Evolutionary conservation across 2,888 invertebrate genomes (phyloP).

Genomic region (Plagodis dolabraria): DNA sequence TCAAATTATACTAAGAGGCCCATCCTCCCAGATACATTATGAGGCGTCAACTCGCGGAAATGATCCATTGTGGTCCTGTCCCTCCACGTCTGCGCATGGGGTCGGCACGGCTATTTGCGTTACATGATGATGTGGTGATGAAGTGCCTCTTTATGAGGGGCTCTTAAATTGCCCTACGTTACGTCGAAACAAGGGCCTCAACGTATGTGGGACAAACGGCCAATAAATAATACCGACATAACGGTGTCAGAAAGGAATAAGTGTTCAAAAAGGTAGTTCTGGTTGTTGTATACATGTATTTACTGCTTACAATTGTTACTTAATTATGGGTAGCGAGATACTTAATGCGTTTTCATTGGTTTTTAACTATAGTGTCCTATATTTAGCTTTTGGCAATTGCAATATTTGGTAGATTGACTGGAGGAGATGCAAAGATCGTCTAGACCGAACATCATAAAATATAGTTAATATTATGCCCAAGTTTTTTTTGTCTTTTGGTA

Average conservation of each 20-base stretch:
- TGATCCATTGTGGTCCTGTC: slow-evolving; percentile 71
- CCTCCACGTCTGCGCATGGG: slow-evolving; percentile 59
- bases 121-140: slow-evolving; percentile 64
- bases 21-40: slow-evolving; percentile 58
- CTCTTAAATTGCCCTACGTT: slow-evolving; percentile 49
- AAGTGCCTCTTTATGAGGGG: slow-evolving; percentile 62
- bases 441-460: too few relatives aligned
- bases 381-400: too few relatives aligned
- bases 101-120: slow-evolving; percentile 63
- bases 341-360: too few relatives aligned
- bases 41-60: slow-evolving; percentile 72
- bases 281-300: too few relatives aligned
- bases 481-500: too few relatives aligned
- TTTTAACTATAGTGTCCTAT: too few relatives aligned
- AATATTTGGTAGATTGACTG: too few relatives aligned
- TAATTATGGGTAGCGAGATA: too few relatives aligned
- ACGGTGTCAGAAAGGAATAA: slow-evolving; percentile 4
- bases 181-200: slow-evolving; percentile 34
- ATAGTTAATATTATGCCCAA: too few relatives aligned
- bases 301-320: too few relatives aligned
- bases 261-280: too few relatives aligned
- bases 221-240: slow-evolving; percentile 23
- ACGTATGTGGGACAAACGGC: slow-evolving; percentile 32
- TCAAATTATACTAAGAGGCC: slow-evolving; percentile 55
- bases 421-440: too few relatives aligned